Evolutionary conservation across 1,140 invertebrate species (phyloP).

Genomic region (Cherax quadricarinatus): DNA sequence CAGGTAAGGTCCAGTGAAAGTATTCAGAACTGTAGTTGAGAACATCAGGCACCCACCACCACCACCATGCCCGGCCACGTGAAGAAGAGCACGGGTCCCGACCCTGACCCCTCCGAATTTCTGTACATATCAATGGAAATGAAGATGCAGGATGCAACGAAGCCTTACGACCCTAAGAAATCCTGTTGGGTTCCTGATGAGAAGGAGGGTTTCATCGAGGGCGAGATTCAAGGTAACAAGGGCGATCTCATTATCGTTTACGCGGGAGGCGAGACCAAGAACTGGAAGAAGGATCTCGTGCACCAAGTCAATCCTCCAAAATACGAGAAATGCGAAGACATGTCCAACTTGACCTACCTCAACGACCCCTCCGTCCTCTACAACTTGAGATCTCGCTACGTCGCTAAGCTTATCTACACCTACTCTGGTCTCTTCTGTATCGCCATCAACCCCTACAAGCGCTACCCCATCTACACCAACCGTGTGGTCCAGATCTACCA

Average conservation of each 20-base stretch:
- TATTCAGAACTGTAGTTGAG: constrained; percentile 5
- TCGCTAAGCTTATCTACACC: constrained; percentile 77
- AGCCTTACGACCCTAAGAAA: constrained; percentile 49
- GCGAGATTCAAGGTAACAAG: constrained; percentile 49
- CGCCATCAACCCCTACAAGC: constrained; percentile 83
- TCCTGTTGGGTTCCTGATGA: constrained; percentile 40
- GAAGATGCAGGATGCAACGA: constrained; percentile 49
- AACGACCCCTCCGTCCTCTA: constrained; percentile 82
- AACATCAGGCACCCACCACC: constrained; percentile 59
- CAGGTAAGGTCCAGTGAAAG: neutral
- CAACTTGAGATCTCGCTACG: constrained; percentile 80
- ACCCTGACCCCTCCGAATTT: constrained; percentile 51
- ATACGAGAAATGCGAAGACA: constrained; percentile 81
- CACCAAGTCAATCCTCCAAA: constrained; percentile 80
- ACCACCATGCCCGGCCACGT: constrained; percentile 61
- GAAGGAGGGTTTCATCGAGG: constrained; percentile 40
- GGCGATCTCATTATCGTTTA: constrained; percentile 38
- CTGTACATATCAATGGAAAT: constrained; percentile 48
- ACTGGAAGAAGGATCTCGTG: constrained; percentile 78
- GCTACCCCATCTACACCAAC: constrained; percentile 82
- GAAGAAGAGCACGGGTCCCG: constrained; percentile 57
- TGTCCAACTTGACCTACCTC: constrained; percentile 82
- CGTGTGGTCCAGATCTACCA: constrained; percentile 80
- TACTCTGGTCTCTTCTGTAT: constrained; percentile 84
- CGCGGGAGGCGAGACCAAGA: constrained; percentile 48